These are phyloP conservation scores for Tenebrosternarchus preto DNA, from an alignment of 2,113 vertebrate genomes.

Conservation along the genomic window DNA sequence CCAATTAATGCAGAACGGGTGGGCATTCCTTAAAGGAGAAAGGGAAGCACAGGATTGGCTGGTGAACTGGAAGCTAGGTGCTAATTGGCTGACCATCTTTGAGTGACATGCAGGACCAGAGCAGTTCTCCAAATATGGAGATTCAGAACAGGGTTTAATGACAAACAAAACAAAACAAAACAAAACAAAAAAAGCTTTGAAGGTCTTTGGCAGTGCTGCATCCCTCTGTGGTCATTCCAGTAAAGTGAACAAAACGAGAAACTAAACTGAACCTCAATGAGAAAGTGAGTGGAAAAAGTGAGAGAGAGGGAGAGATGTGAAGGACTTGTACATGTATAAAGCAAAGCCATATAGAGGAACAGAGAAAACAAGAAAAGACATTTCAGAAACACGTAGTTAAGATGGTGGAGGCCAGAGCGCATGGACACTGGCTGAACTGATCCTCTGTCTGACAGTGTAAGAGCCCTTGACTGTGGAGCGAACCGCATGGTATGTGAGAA, in stretches of 20 bases:
- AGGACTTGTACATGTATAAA: no score
- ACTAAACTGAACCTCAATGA: conserved; percentile 1
- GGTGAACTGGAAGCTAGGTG: no score
- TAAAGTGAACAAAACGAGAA: no score
- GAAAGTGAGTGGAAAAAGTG: conserved; percentile 43
- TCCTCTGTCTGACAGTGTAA: conserved; percentile 53
- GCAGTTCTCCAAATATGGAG: conserved; percentile 94
- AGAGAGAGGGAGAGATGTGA: background rate
- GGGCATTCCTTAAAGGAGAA: conserved; percentile 89
- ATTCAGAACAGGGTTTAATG: conserved; percentile 17
- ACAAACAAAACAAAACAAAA: no score
- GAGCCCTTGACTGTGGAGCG: conserved; percentile 54
- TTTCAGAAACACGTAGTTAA: background rate
- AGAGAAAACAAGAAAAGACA: background rate
- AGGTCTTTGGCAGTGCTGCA: no score
- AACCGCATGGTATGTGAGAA: conserved; percentile 48
- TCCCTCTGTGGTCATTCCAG: no score
- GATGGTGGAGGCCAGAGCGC: conserved; percentile 5
- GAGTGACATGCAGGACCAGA: conserved; percentile 82
- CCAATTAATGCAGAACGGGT: conserved; percentile 64
- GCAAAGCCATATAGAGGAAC: background rate
- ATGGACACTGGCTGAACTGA: conserved; percentile 63
- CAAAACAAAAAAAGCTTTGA: no score
- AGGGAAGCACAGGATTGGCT: conserved; percentile 64
- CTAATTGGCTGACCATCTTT: conserved; percentile 72